A percentile compares a stretch with the other conserved stretches of the same genome.
phyloP scores from a whole-genome alignment of 2,888 invertebrate genomes.

The Macropis europaea region DNA sequence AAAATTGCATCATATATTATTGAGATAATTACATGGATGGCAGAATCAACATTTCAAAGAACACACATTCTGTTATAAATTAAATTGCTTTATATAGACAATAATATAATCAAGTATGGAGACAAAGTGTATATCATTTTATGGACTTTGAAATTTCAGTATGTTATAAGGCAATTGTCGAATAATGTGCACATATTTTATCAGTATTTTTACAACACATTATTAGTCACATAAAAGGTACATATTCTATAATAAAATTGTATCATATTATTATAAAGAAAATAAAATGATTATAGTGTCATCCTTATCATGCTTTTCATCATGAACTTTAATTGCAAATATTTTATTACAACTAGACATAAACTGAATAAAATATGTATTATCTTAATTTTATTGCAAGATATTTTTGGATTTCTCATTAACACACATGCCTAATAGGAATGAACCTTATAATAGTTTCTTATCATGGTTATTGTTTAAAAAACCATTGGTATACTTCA shows the following conservation, averaged over 20 bases:
- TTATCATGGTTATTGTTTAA: slow-evolving; percentile 25
- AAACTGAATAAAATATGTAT: slow-evolving; percentile 22
- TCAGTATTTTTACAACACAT: slow-evolving; percentile 14
- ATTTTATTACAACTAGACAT: slow-evolving; percentile 30
- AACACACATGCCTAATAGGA: slow-evolving; percentile 17
- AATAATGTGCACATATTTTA: slow-evolving; percentile 10
- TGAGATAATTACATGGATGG: background rate
- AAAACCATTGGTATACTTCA: slow-evolving; percentile 27
- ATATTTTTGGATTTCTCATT: slow-evolving; percentile 10
- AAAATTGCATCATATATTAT: slow-evolving; percentile 7
- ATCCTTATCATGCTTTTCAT: background rate
- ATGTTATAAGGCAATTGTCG: slow-evolving; percentile 9
- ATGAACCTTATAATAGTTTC: slow-evolving; percentile 25
- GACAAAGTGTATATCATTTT: slow-evolving; percentile 1
- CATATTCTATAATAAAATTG: slow-evolving; percentile 13
- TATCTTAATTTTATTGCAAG: slow-evolving; percentile 21
- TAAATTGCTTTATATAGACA: slow-evolving; percentile 4
- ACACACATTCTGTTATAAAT: slow-evolving; percentile 18
- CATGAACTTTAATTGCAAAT: slow-evolving; percentile 11
- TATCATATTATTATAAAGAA: background rate
- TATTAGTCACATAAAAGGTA: slow-evolving; percentile 9
- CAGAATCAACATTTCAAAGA: background rate
- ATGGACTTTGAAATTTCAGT: slow-evolving; percentile 4
- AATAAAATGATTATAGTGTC: slow-evolving; percentile 6
- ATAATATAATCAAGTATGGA: slow-evolving; percentile 19